Conservation (phyloP, 2,888 invertebrate species). For the Eupsilia transversa region DNA sequence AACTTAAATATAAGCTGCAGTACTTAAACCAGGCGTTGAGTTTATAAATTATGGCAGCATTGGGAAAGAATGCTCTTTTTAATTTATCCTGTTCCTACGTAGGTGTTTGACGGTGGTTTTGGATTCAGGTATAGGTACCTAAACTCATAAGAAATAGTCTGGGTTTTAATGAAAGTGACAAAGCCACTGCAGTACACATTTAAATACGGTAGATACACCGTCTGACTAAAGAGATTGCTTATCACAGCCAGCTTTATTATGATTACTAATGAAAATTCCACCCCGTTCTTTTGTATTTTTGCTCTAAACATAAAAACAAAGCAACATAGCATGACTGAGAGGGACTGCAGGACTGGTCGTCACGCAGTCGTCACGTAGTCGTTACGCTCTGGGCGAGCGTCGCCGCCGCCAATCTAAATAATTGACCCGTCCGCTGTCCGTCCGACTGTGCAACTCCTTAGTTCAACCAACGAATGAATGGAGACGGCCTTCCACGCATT, state of each 20-base stretch:
- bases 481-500: conserved; percentile 69
- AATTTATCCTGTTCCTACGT: neutral
- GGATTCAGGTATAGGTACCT: neutral
- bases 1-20: conserved; percentile 52
- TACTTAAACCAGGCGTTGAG: conserved; percentile 33
- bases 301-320: conserved; percentile 66
- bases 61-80: conserved; percentile 1
- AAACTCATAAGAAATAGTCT: neutral
- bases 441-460: conserved; percentile 83
- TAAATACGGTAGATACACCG: neutral
- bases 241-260: conserved; percentile 64
- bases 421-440: conserved; percentile 88
- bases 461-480: conserved; percentile 70
- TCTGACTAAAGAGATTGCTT: conserved; percentile 49
- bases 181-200: conserved; percentile 9
- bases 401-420: conserved; percentile 90
- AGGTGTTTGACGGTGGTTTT: neutral
- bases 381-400: conserved; percentile 74
- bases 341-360: conserved; percentile 62
- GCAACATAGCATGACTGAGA: conserved; percentile 59
- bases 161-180: neutral
- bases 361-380: conserved; percentile 78
- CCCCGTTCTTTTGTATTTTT: conserved; percentile 64
- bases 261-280: conserved; percentile 65
- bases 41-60: conserved; percentile 41